Evolutionary conservation across 2,797 vertebrate genomes (phyloP).

Genomic region (Geotria australis): DNA sequence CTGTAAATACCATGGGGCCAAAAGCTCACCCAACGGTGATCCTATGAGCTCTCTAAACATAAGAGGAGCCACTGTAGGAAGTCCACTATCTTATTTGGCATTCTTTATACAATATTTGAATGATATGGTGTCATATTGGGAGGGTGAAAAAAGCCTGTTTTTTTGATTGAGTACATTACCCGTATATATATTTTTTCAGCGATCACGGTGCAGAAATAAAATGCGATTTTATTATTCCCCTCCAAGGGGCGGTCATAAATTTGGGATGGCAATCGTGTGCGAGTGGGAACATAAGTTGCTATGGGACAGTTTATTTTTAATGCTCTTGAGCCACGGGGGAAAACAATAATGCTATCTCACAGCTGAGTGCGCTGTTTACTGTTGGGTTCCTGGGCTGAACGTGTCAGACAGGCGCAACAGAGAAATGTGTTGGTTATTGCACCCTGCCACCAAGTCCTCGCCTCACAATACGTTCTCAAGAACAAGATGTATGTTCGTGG

Average conservation of each 20-base stretch:
- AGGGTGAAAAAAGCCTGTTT: too few relatives aligned
- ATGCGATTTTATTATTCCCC: not conserved
- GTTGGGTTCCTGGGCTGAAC: not conserved
- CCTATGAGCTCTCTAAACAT: too few relatives aligned
- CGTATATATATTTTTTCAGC: not conserved
- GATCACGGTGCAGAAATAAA: not conserved
- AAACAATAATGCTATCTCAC: not conserved
- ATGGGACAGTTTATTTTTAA: not conserved
- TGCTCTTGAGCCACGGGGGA: not conserved
- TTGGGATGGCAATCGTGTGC: not conserved
- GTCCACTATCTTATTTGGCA: too few relatives aligned
- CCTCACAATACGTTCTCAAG: too few relatives aligned
- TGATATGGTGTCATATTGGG: too few relatives aligned
- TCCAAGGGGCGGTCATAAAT: not conserved
- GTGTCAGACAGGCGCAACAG: not conserved
- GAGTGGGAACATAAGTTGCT: not conserved
- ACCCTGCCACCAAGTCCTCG: not conserved
- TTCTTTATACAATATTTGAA: too few relatives aligned
- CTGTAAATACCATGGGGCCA: too few relatives aligned
- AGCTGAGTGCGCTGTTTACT: not conserved
- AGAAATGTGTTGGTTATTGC: not conserved
- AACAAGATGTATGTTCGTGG: too few relatives aligned
- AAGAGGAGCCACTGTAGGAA: too few relatives aligned
- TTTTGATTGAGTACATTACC: too few relatives aligned
- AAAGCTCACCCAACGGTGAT: too few relatives aligned